These are phyloP conservation scores for Dipodomys stephensi DNA, from an alignment of 2,113 vertebrate species.

Conservation along the genomic window DNA sequence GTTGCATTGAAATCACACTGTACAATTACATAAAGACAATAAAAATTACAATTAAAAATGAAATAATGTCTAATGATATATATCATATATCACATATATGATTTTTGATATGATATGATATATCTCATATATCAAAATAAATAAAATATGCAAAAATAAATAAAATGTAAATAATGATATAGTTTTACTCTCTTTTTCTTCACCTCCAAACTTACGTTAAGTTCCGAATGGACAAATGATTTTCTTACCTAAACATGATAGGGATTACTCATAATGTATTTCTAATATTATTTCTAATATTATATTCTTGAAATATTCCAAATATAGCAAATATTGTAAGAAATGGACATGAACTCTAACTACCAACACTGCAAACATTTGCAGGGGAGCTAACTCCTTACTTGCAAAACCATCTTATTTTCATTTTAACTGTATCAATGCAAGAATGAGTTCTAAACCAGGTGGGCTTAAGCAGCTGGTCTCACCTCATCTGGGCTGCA, in stretches of 20 bases:
- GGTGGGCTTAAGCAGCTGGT: accelerated
- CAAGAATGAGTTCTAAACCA: not conserved
- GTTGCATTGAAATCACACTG: too few species aligned
- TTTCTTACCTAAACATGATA: conserved; percentile 43
- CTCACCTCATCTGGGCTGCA: not conserved
- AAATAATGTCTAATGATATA: too few species aligned
- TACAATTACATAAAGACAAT: too few species aligned
- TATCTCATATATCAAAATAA: too few species aligned
- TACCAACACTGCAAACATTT: not conserved
- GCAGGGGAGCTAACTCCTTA: not conserved
- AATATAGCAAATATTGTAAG: not conserved
- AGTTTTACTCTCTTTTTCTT: not conserved
- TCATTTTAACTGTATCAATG: not conserved
- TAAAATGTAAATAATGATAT: not conserved
- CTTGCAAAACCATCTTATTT: not conserved
- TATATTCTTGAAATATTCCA: conserved; percentile 10
- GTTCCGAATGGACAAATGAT: not conserved
- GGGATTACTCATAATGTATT: conserved; percentile 33
- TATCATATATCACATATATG: too few species aligned
- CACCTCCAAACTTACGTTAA: conserved; percentile 57
- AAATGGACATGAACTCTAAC: not conserved
- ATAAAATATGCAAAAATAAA: too few species aligned
- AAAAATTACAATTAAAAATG: too few species aligned
- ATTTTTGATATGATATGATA: too few species aligned
- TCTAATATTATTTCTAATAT: conserved; percentile 42